These are phyloP conservation scores for Oncorhynchus clarkii DNA, from an alignment of 2,113 vertebrate species.

Conservation along the genomic window DNA sequence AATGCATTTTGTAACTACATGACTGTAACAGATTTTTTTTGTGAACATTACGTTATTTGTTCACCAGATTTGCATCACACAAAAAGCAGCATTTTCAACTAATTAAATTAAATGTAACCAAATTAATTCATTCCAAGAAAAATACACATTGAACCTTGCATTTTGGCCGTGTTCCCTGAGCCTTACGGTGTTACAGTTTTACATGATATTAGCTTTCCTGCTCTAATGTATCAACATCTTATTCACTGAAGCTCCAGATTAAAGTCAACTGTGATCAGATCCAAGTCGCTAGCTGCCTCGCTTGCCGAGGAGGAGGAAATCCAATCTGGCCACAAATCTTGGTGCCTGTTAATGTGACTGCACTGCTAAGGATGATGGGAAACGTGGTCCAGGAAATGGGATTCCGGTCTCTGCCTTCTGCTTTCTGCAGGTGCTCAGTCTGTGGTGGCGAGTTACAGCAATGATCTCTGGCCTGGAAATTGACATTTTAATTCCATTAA, in stretches of 20 bases:
- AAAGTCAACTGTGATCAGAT: slow-evolving; percentile 47
- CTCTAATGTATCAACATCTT: not conserved
- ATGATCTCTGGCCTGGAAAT: slow-evolving; percentile 30
- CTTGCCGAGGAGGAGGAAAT: slow-evolving; percentile 30
- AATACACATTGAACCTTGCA: too few species aligned
- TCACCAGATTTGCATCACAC: too few species aligned
- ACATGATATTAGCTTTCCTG: too few species aligned
- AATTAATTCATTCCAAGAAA: too few species aligned
- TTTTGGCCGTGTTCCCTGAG: too few species aligned
- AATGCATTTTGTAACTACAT: too few species aligned
- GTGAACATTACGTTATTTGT: too few species aligned
- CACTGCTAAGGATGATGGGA: slow-evolving; percentile 22
- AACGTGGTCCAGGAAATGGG: slow-evolving; percentile 37
- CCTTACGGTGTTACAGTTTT: too few species aligned
- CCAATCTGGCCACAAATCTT: slow-evolving; percentile 47
- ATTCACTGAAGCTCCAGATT: slow-evolving; percentile 18
- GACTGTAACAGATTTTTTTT: too few species aligned
- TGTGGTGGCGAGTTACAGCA: not conserved
- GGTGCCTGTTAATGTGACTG: slow-evolving; percentile 40
- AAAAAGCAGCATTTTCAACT: too few species aligned
- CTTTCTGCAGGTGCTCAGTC: not conserved
- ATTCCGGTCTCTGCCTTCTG: slow-evolving; percentile 14
- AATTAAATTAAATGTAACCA: too few species aligned
- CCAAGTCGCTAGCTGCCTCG: not conserved
- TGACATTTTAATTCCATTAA: slow-evolving; percentile 55